Evolutionary conservation across 2,113 vertebrate species (phyloP).

Genomic region (Caranx melampygus): DNA sequence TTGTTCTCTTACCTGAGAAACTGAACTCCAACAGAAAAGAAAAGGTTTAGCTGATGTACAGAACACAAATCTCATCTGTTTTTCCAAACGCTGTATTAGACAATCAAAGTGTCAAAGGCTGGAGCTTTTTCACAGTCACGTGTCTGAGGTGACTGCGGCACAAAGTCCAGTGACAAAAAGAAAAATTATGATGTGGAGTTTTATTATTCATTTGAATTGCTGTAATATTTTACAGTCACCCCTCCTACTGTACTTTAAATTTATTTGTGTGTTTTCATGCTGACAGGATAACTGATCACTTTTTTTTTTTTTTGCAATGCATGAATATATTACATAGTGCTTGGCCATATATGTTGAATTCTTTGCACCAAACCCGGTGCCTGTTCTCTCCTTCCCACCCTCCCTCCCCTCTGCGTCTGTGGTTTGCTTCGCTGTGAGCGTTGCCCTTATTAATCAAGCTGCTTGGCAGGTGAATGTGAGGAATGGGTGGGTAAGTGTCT

Average conservation of each 20-base stretch:
- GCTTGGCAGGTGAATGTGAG: conserved; percentile 70
- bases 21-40: too few relatives aligned
- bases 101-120: background rate
- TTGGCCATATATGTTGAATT: background rate
- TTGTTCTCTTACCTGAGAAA: background rate
- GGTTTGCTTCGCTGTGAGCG: conserved; percentile 47
- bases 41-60: too few relatives aligned
- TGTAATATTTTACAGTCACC: background rate
- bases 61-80: background rate
- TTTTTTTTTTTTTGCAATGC: background rate
- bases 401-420: conserved; percentile 17
- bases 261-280: conserved; percentile 1
- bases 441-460: conserved; percentile 74
- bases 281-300: conserved; percentile 19
- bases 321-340: conserved; percentile 37
- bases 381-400: background rate
- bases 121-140: background rate
- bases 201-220: background rate
- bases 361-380: background rate
- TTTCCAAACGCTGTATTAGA: background rate
- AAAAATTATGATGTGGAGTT: conserved; percentile 14
- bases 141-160: background rate
- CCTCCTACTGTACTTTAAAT: background rate
- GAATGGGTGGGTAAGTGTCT: conserved; percentile 57
- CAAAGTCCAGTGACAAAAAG: background rate